Conservation (phyloP, 2,797 vertebrate genomes). For the Psittacula derbiana region DNA sequence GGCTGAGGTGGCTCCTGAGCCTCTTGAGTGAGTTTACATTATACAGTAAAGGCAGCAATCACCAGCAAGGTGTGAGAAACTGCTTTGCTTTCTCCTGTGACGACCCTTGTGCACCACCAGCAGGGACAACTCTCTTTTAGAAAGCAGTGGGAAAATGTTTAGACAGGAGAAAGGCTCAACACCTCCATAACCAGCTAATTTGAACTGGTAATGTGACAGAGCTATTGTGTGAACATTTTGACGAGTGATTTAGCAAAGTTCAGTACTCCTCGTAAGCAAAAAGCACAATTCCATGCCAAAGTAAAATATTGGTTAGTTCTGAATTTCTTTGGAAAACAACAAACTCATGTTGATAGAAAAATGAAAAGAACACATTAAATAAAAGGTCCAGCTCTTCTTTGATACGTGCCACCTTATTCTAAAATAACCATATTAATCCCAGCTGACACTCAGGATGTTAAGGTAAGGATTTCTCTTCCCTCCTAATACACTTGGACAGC, state of each 20-base stretch:
- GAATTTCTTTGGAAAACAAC: neutral
- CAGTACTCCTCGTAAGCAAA: neutral
- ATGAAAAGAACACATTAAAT: neutral
- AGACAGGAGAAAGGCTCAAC: neutral
- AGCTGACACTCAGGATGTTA: neutral
- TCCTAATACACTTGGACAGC: neutral
- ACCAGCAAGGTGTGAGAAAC: neutral
- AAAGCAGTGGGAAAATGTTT: neutral
- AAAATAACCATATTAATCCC: neutral
- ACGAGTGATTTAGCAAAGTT: neutral
- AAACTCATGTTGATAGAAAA: neutral
- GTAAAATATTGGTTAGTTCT: neutral
- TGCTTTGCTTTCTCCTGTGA: neutral
- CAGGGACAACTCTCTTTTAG: neutral
- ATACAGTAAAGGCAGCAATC: neutral
- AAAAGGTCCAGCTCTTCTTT: neutral
- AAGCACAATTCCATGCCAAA: neutral
- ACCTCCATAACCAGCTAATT: neutral
- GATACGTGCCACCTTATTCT: neutral
- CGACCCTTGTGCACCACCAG: neutral
- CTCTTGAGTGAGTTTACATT: neutral
- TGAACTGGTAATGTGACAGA: neutral
- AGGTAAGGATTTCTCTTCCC: neutral
- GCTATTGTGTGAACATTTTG: neutral
- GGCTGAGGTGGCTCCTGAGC: neutral